phyloP scores from a whole-genome alignment of 2,888 invertebrate species.

The Mesoligia furuncula region DNA sequence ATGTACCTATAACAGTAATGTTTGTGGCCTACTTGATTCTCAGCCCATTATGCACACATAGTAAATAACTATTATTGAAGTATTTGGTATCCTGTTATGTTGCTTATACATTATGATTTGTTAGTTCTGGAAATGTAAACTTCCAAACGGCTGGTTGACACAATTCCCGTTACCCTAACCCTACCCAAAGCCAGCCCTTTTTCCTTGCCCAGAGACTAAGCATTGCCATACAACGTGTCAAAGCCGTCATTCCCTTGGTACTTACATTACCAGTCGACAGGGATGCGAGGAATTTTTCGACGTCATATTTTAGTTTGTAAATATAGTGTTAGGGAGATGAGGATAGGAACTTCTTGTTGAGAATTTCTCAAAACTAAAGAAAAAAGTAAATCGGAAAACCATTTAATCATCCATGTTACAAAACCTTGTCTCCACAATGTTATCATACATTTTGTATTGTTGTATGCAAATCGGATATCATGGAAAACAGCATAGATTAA shows the following conservation, averaged over 20 bases:
- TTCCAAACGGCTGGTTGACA: neutral
- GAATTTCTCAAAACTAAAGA: neutral
- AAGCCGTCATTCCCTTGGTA: neutral
- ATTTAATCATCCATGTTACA: neutral
- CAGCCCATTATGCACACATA: conserved; percentile 4
- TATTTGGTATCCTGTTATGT: conserved; percentile 12
- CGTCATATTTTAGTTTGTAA: neutral
- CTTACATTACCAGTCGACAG: neutral
- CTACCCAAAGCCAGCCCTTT: neutral
- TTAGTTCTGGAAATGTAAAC: too few species aligned
- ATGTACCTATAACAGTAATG: conserved; percentile 4
- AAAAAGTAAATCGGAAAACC: neutral
- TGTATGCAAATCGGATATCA: neutral
- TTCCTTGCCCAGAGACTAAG: neutral
- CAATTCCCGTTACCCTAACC: neutral
- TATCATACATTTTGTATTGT: neutral
- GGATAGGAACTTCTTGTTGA: neutral
- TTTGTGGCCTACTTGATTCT: conserved; percentile 44
- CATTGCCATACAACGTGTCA: neutral
- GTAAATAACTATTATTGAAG: conserved; percentile 32
- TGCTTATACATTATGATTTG: neutral
- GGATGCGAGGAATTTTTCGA: neutral
- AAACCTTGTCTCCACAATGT: neutral
- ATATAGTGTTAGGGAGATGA: neutral
- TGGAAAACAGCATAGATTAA: conserved; percentile 18